Evolutionary conservation across 1,140 invertebrate genomes (phyloP), one percentile per base, ranked within the genome.

Genomic region (Megalopta genalis): DNA sequence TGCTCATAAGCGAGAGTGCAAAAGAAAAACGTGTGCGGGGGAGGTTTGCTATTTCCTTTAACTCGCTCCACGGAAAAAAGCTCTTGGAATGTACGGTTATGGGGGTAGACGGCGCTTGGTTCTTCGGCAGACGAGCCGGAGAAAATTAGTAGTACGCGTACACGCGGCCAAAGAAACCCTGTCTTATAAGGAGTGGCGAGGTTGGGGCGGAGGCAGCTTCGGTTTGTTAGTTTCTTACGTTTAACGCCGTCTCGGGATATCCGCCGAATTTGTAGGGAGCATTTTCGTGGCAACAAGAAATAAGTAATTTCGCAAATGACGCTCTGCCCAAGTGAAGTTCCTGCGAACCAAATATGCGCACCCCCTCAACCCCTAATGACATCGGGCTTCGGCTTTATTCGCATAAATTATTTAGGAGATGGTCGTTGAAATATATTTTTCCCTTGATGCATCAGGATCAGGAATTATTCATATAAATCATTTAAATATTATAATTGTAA

Each of bases 191-290:
- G 77, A 77, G 81, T 77, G 71, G 65, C 66, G 16, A 70, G 32
- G 59, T 0, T 46, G 52, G 57, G 7, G 42, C 21, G 37, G 25
- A 42, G 74, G 77, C 59, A 64, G 74, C 59, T 75, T 84, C 46
- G 81, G 75, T 85, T 69, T 72, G 67, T 67, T 77, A 18, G 71
- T 78, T 85, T 84, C 81, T 84, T 84, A 81, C 77, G 59, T 52
- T 59, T 73, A 79, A 79, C 74, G 54, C 64, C 68, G 74, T 79
- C 63, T 77, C 73, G 78, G 75, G 79, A 72, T 82, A 86, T 86
- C 74, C 82, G 76, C 79, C 84, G 86, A 86, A 87, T 87, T 87
- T 82, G 60, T 74, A 84, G 73, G 39, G 75, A 81, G 71, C 82
- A 70, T 76, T 79, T 75, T 68, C 54, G 54, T 66, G 63, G 68